phyloP scores from a whole-genome alignment of 2,113 vertebrate genomes.

The Callionymus lyra region DNA sequence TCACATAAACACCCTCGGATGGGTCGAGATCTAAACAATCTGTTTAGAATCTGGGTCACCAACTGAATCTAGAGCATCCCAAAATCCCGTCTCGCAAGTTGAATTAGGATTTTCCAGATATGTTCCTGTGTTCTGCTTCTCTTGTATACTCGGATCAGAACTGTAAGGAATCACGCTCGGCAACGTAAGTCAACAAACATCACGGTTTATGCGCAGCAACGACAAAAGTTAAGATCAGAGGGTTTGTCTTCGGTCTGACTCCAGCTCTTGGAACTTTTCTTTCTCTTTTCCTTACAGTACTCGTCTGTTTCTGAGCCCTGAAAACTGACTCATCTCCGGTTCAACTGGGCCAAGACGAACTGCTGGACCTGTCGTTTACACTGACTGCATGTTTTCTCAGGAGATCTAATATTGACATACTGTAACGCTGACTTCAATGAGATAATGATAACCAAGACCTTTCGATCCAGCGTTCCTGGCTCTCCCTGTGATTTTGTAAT shows the following conservation, averaged over 20 bases:
- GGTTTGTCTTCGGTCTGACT: constrained; percentile 18
- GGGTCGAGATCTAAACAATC: constrained; percentile 40
- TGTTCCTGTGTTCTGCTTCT: constrained; percentile 21
- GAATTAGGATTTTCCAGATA: too few relatives aligned
- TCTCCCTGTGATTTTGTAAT: constrained; percentile 37
- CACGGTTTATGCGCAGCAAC: constrained; percentile 27
- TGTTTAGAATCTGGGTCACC: constrained; percentile 38
- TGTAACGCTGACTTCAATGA: constrained; percentile 41
- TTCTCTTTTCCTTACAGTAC: constrained; percentile 17
- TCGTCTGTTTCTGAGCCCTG: constrained; percentile 14
- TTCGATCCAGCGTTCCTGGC: constrained; percentile 24
- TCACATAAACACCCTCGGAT: constrained; percentile 45
- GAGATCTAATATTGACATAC: constrained; percentile 28
- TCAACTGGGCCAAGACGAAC: constrained; percentile 28
- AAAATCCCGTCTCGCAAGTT: neutral
- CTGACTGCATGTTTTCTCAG: constrained; percentile 22
- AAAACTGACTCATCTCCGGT: constrained; percentile 25
- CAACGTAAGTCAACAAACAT: constrained; percentile 7
- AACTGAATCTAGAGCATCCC: neutral
- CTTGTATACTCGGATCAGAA: constrained; percentile 5
- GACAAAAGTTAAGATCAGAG: constrained; percentile 29
- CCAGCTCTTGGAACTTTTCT: constrained; percentile 22
- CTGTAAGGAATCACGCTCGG: constrained; percentile 35
- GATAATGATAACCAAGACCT: neutral
- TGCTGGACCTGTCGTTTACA: constrained; percentile 26